Base-by-base conservation (phyloP, 2,888 invertebrate species). In the Cheilosia soror region DNA sequence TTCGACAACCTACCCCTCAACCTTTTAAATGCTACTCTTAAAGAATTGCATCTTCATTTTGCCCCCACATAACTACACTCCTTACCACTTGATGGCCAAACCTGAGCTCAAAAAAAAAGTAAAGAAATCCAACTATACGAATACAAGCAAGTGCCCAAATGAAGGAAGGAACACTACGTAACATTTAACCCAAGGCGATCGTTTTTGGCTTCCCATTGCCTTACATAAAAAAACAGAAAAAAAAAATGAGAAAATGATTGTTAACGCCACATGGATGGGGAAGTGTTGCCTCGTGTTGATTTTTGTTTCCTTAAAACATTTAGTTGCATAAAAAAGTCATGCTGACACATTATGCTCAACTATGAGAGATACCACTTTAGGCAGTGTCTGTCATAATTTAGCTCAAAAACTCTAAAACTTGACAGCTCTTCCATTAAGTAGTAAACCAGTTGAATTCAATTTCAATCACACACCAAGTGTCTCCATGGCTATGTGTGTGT, bases 391-490 rank as follows among this genome's bases (percentile, higher is more conserved):
- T 66, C 51, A 66, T 66, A 66, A 66, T 53, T 78, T 62, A 72
- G 72, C 47, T 71, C 66, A 37, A 55, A 77, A 77, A 62, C 53
- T 68, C 60, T 51, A 66, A 9, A 66, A 66, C 51, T 55, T 82
- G 72, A 82, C 66, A 66, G 71, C 71, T 69, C 44, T 55, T 69
- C 69, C 53, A 76, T 71, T 77, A 65, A 60, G 33, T 47, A 47
- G 15, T 20, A 55, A 60, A 68, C 58, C 77, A 60, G 68, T 68
- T 53, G 62, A 20, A 51, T 66, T 37, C 65, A 65, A 51, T 49
- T 65, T 58, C 15, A 58, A 37, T 58, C 58, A 58, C 20, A 47
- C 11, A 37, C 33, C 20, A 20, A 20, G 20, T 20, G 20, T 20
- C 1, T 20, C 20, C 20, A 20, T 20, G 20, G 20, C 2, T n/a